Evolutionary conservation across 2,797 vertebrate genomes (phyloP).

Genomic region (Hippocampus kuda): DNA sequence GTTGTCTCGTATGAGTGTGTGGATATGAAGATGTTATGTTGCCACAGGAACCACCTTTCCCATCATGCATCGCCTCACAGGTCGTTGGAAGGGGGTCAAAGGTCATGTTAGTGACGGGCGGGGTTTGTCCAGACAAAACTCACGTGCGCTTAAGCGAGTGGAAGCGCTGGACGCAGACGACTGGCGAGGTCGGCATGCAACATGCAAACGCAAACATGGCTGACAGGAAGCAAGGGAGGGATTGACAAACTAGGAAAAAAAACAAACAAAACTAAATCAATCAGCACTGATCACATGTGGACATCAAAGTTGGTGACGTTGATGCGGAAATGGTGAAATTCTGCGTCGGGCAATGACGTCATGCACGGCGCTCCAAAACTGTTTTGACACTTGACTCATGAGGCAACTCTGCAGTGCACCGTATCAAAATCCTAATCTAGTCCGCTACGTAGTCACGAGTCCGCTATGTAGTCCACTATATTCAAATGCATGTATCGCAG

Average conservation of each 20-base stretch:
- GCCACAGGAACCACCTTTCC: conserved; percentile 5
- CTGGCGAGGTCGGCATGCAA: conserved; percentile 37
- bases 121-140: background rate
- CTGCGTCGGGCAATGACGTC: background rate
- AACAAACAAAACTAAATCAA: background rate
- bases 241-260: background rate
- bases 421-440: too few relatives aligned
- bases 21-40: conserved; percentile 13
- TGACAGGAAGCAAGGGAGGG: background rate
- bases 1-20: conserved; percentile 5
- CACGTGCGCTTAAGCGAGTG: conserved; percentile 40
- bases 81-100: background rate
- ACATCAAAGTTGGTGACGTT: background rate
- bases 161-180: conserved; percentile 22
- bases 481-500: too few relatives aligned
- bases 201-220: background rate
- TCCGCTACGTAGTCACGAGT: too few relatives aligned
- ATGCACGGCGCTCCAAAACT: too few relatives aligned
- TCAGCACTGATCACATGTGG: background rate
- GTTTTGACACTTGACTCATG: too few relatives aligned
- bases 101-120: background rate
- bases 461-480: too few relatives aligned
- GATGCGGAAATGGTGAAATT: too few relatives aligned
- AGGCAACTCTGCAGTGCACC: too few relatives aligned
- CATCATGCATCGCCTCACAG: background rate